Evolutionary conservation across 1,140 invertebrate species (phyloP).

Genomic region (Mamestra configurata): DNA sequence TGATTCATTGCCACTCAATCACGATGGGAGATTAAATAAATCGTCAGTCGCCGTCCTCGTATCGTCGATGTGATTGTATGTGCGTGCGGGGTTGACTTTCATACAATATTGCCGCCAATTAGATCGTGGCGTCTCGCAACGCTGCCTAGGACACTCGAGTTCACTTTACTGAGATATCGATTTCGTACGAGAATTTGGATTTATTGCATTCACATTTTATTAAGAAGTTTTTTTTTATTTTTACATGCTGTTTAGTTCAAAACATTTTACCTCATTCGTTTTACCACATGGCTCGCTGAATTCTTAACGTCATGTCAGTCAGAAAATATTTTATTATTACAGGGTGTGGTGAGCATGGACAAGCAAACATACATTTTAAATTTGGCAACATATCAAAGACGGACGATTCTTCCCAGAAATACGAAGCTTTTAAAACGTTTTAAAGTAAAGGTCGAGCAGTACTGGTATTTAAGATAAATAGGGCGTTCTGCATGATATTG

Average conservation of each 20-base stretch:
- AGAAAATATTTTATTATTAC: conserved; percentile 36
- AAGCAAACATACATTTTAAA: conserved; percentile 33
- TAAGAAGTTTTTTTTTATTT: not conserved
- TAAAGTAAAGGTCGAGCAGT: conserved; percentile 39
- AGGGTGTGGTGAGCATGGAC: not conserved
- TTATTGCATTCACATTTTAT: not conserved
- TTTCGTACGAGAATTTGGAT: conserved; percentile 16
- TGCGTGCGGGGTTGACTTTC: conserved; percentile 64
- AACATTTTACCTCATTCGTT: not conserved
- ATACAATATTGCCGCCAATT: conserved; percentile 68
- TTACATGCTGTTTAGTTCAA: not conserved
- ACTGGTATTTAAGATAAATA: conserved; percentile 60
- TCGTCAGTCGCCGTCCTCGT: conserved; percentile 62
- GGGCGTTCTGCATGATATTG: conserved; percentile 70
- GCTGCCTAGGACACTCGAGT: conserved; percentile 43
- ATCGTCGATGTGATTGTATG: conserved; percentile 55
- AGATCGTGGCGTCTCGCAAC: conserved; percentile 56
- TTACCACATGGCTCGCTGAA: not conserved
- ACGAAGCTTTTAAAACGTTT: conserved; percentile 29
- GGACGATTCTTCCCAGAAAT: conserved; percentile 43
- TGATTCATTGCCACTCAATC: conserved; percentile 73
- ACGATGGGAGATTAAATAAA: conserved; percentile 71
- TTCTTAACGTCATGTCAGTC: conserved; percentile 22
- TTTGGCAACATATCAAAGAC: conserved; percentile 56
- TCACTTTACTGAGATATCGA: conserved; percentile 25